Conservation (phyloP, 2,113 vertebrate genomes). For the Microtus pennsylvanicus region DNA sequence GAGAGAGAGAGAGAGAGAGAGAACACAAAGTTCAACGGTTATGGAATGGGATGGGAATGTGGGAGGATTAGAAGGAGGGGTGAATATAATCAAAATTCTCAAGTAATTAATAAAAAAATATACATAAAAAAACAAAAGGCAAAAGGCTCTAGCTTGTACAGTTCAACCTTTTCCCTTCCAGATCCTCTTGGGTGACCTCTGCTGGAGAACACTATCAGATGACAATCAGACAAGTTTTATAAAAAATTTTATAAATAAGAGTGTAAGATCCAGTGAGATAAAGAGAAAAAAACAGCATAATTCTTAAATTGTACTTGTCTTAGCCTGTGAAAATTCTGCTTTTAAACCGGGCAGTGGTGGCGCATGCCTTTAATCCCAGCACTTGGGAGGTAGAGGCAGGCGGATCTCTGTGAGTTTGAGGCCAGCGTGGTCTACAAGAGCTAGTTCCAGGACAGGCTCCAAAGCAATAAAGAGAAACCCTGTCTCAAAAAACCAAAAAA, state of each 20-base stretch:
- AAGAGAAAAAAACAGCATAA: not conserved
- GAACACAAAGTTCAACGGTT: not conserved
- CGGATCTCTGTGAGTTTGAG: no score
- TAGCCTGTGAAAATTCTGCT: conserved; percentile 16
- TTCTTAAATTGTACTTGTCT: conserved; percentile 8
- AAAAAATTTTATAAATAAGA: not conserved
- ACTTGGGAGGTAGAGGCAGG: no score
- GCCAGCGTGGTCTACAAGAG: no score
- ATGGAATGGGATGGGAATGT: not conserved
- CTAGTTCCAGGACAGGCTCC: no score
- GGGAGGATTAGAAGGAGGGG: not conserved
- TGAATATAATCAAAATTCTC: not conserved
- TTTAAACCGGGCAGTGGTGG: not conserved
- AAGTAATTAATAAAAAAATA: not conserved
- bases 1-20: conserved; percentile 79
- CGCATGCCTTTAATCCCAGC: no score
- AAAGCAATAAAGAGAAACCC: no score
- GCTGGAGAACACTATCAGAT: conserved; percentile 43
- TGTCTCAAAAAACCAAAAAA: no score
- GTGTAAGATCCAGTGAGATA: not conserved
- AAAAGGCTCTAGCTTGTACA: not conserved
- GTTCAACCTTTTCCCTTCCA: not conserved
- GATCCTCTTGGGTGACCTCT: conserved; percentile 62
- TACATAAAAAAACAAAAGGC: not conserved
- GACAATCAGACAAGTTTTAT: conserved; percentile 1